Evolutionary conservation across 2,888 invertebrate species (phyloP), one percentile per base, ranked within the genome.

Genomic region (Tryphoninae sp.): DNA sequence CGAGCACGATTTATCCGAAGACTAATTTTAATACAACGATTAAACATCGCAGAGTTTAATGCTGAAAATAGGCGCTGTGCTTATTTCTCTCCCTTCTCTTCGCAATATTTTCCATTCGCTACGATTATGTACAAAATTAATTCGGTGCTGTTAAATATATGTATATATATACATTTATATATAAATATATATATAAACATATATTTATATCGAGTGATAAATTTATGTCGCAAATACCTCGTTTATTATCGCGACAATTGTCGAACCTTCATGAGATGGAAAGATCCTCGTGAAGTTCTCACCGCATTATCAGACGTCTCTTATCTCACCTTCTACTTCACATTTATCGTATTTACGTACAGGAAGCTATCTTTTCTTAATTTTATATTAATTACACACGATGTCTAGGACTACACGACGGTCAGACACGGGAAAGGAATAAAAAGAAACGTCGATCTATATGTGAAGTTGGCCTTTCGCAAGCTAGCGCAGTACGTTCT

Each of bases 71-170:
- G 81, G 78, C 78, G 76, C 79, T 45, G 55, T 59, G 65, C 51
- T 59, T 71, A 40, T 59, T 26, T 16, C 62, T 59, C 16, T 33
- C 51, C 42, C 1, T 53, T 4, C 26, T 22, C n/a, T 26, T 22
- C 1, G 2, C 26, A 2, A 13, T 16, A 16, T n/a, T 59, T 77
- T 59, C 42, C 16, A 33, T 75, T 87, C 89, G 88, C 90, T 89
- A 89, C 86, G 80, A 87, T 87, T 90, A 90, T 91, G 80, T 91
- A 91, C 90, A 91, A 89, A 90, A 89, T 68, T 71, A 73, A 74
- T 78, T 82, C 64, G 64, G 71, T 71, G 40, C 53, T 69, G 49
- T 65, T 40, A 64, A 11, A 26, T 49, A 22, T 51, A 16, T 9
- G n/a, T 64, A 11, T 67, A 67, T 59, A 40, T 68, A 58, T 67